Conservation (phyloP, 2,888 invertebrate genomes). For the Catonia carolina region DNA sequence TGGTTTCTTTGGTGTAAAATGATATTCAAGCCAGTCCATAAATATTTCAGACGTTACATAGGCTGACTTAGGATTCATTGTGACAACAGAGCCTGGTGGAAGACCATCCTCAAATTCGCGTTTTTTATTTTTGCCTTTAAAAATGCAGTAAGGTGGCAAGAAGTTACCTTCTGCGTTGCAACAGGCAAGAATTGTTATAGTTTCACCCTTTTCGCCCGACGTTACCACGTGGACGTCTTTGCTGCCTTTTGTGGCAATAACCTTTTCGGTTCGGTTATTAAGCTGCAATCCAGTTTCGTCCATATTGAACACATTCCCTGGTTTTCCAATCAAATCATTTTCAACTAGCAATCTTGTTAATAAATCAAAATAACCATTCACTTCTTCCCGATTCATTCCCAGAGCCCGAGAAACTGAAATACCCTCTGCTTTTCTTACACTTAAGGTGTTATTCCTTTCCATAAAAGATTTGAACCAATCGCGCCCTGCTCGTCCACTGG, state of each 20-base stretch:
- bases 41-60: slow-evolving; percentile 15
- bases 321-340: neutral
- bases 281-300: slow-evolving; percentile 9
- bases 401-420: slow-evolving; percentile 5
- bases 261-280: slow-evolving; percentile 9
- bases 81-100: slow-evolving; percentile 6
- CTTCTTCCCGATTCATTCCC: slow-evolving; percentile 10
- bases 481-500: slow-evolving; percentile 6
- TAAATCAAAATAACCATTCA: no score
- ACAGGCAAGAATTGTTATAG: slow-evolving; percentile 12
- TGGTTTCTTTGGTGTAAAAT: slow-evolving; percentile 16
- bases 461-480: slow-evolving; percentile 14
- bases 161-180: slow-evolving; percentile 14
- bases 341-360: slow-evolving; percentile 1
- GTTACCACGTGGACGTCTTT: slow-evolving; percentile 5
- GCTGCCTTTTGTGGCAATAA: slow-evolving; percentile 10
- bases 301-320: no score
- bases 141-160: no score
- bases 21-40: slow-evolving; percentile 15
- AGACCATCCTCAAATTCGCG: slow-evolving; percentile 16
- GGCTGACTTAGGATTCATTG: slow-evolving; percentile 9
- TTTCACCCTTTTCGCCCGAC: slow-evolving; percentile 13
- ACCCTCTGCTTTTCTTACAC: slow-evolving; percentile 11
- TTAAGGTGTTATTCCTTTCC: slow-evolving; percentile 1
- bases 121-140: slow-evolving; percentile 11